phyloP scores from a whole-genome alignment of 2,113 vertebrate genomes.

The Anseranas semipalmata region DNA sequence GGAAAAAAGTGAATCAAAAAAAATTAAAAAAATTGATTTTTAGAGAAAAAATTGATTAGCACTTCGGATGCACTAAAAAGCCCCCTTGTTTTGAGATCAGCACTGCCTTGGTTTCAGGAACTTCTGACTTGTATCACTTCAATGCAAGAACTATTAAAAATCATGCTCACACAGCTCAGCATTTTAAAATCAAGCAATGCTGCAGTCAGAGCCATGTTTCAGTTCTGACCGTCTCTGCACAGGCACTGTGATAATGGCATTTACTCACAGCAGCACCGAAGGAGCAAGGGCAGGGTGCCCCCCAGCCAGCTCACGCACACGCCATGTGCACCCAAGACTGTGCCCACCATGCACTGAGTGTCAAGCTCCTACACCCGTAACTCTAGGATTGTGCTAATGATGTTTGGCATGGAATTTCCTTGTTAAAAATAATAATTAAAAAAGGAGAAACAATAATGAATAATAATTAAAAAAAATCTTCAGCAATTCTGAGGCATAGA shows the following conservation, averaged over 20 bases:
- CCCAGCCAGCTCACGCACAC: background rate
- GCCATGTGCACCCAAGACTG: background rate
- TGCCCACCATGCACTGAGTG: background rate
- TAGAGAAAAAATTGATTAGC: background rate
- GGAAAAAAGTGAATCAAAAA: background rate
- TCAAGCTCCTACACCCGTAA: background rate
- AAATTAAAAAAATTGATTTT: background rate
- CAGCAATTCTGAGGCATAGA: conserved; percentile 52
- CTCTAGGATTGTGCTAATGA: conserved; percentile 3
- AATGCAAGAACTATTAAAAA: background rate
- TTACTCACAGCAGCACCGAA: background rate
- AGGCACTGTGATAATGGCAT: accelerated
- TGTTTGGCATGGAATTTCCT: conserved; percentile 50
- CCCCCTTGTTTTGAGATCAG: conserved; percentile 39
- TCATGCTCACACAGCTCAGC: background rate
- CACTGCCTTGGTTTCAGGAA: conserved; percentile 46
- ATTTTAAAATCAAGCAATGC: background rate
- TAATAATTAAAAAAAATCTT: background rate
- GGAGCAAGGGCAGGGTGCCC: background rate
- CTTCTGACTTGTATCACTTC: background rate
- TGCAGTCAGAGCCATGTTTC: background rate
- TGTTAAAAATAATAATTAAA: conserved; percentile 3
- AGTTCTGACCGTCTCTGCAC: background rate
- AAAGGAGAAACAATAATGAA: background rate
- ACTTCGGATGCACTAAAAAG: conserved; percentile 50